Conservation (phyloP, 2,113 vertebrate species). For the Peucedramus taeniatus region DNA sequence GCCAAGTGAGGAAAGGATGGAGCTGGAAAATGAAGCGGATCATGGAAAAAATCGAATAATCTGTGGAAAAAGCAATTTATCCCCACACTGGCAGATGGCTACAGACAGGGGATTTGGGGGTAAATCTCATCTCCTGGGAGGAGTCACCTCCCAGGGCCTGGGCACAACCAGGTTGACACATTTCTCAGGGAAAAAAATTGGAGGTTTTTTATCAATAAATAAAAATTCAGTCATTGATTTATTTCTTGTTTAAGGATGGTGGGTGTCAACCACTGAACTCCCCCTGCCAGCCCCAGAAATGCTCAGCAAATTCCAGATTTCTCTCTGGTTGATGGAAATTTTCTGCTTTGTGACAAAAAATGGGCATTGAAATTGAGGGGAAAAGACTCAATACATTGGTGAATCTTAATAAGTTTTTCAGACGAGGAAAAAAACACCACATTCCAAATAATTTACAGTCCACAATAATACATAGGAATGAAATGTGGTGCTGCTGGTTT, state of each 20-base stretch:
- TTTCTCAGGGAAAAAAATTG: background rate
- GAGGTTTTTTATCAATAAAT: background rate
- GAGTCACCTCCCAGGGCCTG: background rate
- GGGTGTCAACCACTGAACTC: background rate
- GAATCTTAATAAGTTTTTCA: background rate
- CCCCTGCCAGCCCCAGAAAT: background rate
- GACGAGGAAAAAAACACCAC: background rate
- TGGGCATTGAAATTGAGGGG: rapidly evolving
- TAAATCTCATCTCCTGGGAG: background rate
- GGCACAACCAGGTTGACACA: background rate
- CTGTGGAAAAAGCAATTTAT: background rate
- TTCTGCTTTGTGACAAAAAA: background rate
- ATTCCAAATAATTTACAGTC: background rate
- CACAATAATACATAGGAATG: background rate
- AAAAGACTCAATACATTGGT: background rate
- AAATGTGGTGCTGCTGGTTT: background rate
- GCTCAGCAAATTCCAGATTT: background rate
- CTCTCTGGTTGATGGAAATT: background rate
- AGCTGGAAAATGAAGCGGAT: background rate
- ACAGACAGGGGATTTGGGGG: background rate
- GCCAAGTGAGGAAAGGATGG: background rate
- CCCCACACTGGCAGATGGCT: background rate
- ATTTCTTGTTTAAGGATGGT: background rate
- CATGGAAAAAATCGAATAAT: background rate
- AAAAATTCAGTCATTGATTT: background rate